Conservation (phyloP, 1,140 invertebrate genomes). For the Hyposmocoma kahamanoa region DNA sequence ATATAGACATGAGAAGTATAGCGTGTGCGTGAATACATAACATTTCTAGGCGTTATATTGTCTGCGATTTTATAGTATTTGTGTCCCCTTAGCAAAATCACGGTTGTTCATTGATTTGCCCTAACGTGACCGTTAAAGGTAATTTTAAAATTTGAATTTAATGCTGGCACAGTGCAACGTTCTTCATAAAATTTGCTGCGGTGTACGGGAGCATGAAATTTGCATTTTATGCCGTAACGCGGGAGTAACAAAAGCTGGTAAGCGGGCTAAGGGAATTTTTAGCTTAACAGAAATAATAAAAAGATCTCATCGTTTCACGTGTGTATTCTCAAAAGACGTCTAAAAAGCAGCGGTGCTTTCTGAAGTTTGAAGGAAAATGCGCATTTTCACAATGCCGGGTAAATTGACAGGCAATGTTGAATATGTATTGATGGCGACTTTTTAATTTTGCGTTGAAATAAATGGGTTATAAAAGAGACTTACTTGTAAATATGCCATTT, state of each 20-base stretch:
- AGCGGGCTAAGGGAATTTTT: constrained; percentile 15
- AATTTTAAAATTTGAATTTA: constrained; percentile 24
- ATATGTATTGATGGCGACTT: too few relatives aligned
- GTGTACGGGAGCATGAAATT: constrained; percentile 32
- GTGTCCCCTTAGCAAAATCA: too few relatives aligned
- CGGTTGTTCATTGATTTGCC: too few relatives aligned
- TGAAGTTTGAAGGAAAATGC: background rate
- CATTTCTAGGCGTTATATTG: too few relatives aligned
- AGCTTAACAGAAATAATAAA: constrained; percentile 20
- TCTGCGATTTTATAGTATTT: too few relatives aligned
- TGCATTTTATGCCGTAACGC: constrained; percentile 38
- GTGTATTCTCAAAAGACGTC: constrained; percentile 4
- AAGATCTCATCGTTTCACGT: constrained; percentile 10
- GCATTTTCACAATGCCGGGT: background rate
- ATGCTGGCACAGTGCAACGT: constrained; percentile 9
- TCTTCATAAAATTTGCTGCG: constrained; percentile 22
- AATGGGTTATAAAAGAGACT: too few relatives aligned
- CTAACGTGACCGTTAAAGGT: constrained; percentile 3
- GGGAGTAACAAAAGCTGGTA: constrained; percentile 24
- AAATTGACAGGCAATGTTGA: too few relatives aligned
- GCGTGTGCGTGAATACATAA: too few relatives aligned
- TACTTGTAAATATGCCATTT: background rate
- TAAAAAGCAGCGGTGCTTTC: background rate
- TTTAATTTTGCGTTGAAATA: too few relatives aligned
- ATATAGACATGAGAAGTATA: too few relatives aligned